Base-by-base conservation (phyloP, 2,888 invertebrate genomes). In the Pristionchus arcanus region DNA sequence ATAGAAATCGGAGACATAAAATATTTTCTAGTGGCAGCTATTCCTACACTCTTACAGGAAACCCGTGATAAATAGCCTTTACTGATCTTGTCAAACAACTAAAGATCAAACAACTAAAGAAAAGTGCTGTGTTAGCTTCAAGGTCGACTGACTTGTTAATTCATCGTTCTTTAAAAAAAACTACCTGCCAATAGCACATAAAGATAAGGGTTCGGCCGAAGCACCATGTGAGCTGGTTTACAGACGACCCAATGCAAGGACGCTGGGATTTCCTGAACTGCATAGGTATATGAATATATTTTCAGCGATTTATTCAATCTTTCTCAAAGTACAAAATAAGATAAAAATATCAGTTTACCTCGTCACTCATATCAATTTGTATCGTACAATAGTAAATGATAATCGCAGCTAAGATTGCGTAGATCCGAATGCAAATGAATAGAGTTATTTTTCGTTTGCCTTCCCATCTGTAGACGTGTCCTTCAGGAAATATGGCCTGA, bases 401-500 rank as follows among this genome's bases (percentile, higher is more conserved):
- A 31, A 21, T 28, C 7, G 74, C 74, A 15, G 74, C 37, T 34
- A 74, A 7, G 19, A 74, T 2, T 13, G 74, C 74, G 15, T 74
- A 37, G 37, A 74, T 11, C 31, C 74, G 74, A 31, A 74, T 28
- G 9, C 31, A 31, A 28, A 74, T 7, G 3, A 37, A 28, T 2
- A 74, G 21, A 4, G 19, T 4, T 31, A 15, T 28, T 34, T 74
- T 74, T 7, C 74, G 37, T 15, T 3, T 19, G 28, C 74, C 74
- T 3, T 15, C 16, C 74, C 31, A 37, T 74, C 74, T 15, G 21
- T n/a, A 34, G 16, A 0, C 31, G 16, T 74, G 21, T 16, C 74
- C 74, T n/a, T 34, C n/a, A 34, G 34, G 34, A 21, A 74, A 74
- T 13, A 74, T 74, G 19, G 74, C 74, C 74, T 74, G 74, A 66